These are phyloP conservation scores for Nycticorax nycticorax DNA, from an alignment of 2,113 vertebrate genomes.

Conservation along the genomic window DNA sequence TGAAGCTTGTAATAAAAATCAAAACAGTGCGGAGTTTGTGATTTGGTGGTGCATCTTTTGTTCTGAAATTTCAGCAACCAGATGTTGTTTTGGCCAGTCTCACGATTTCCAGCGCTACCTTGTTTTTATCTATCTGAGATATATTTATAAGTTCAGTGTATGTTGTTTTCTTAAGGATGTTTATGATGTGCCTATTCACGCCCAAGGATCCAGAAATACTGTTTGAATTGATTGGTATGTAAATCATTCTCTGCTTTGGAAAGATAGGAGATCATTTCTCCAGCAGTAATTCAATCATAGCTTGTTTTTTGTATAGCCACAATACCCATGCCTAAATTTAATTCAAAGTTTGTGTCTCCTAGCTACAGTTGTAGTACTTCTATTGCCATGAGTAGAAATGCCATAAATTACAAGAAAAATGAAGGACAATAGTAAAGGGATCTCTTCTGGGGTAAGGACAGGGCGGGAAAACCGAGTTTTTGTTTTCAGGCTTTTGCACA, in stretches of 20 bases:
- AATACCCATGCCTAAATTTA: slow-evolving; percentile 43
- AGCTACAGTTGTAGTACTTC: slow-evolving; percentile 31
- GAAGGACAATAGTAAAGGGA: background rate
- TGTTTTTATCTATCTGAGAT: background rate
- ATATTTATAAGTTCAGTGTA: background rate
- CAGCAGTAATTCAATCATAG: slow-evolving; percentile 20
- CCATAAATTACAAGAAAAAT: background rate
- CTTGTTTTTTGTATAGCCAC: slow-evolving; percentile 27
- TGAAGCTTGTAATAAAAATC: background rate
- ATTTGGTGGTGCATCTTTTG: background rate
- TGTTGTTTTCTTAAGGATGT: background rate
- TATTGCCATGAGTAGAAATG: background rate
- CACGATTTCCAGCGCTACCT: background rate
- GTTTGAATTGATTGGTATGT: slow-evolving; percentile 7
- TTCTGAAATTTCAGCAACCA: background rate
- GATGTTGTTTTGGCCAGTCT: background rate
- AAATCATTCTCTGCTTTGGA: slow-evolving; percentile 39
- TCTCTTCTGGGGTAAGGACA: background rate
- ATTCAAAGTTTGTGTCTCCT: slow-evolving; percentile 57
- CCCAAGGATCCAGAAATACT: slow-evolving; percentile 9
- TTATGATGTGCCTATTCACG: background rate
- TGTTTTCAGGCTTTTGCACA: background rate
- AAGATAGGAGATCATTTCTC: slow-evolving; percentile 40
- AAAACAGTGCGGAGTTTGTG: background rate
- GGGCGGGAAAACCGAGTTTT: background rate